Evolutionary conservation across 2,888 invertebrate genomes (phyloP).

Genomic region (Holacanthella duospinosa): DNA sequence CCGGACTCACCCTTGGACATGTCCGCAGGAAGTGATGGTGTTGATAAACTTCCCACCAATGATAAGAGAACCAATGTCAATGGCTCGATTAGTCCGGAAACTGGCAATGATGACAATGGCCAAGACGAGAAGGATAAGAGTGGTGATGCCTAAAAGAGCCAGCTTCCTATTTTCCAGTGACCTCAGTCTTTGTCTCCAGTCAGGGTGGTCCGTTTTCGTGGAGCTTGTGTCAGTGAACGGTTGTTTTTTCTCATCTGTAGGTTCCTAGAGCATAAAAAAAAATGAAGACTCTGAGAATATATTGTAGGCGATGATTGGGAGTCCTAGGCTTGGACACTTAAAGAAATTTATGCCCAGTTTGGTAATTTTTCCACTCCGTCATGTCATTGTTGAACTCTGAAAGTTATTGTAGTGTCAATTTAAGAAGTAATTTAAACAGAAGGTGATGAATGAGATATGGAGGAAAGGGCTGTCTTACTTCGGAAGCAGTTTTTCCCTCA

Average conservation of each 20-base stretch:
- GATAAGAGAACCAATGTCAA: conserved; percentile 22
- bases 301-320: too few species aligned
- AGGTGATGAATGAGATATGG: too few species aligned
- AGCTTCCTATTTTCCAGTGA: conserved; percentile 46
- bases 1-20: conserved; percentile 60
- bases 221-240: too few species aligned
- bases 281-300: background rate
- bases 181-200: conserved; percentile 50
- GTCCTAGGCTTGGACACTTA: too few species aligned
- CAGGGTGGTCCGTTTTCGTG: background rate
- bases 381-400: too few species aligned
- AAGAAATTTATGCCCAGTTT: too few species aligned
- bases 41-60: conserved; percentile 60
- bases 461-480: too few species aligned
- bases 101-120: conserved; percentile 17
- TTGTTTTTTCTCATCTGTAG: background rate
- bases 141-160: conserved; percentile 13
- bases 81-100: conserved; percentile 15
- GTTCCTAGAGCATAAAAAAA: background rate
- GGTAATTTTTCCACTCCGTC: too few species aligned
- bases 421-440: too few species aligned
- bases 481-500: conserved; percentile 13
- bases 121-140: conserved; percentile 15
- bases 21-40: conserved; percentile 65
- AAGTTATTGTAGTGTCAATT: too few species aligned